Evolutionary conservation across 2,113 vertebrate genomes (phyloP), one percentile per base, ranked within the genome.

Genomic region (Regulus satrapa): DNA sequence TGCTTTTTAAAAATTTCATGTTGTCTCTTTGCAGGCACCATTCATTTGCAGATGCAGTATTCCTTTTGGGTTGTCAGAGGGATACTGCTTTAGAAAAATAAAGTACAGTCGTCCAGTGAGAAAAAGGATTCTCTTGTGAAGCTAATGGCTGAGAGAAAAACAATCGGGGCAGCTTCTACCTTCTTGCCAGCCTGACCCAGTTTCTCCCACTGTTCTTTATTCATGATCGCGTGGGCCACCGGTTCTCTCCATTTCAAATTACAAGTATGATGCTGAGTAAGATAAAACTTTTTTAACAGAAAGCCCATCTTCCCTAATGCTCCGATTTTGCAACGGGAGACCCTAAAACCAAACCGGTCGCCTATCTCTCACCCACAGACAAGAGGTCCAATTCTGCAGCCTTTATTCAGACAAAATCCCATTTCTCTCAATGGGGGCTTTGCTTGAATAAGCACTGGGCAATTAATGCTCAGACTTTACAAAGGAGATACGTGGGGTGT

Each of bases 11-110:
- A 97, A 97, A 95, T 54, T 68, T 77, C 89, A 72, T 95, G 94
- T 95, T 96, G 97, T 97, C 97, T 98, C 95, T 97, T 97, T 95
- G 91, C 96, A 96, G 96, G 96, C 94, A 13, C 92, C 84, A 94
- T 97, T 96, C 94, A 97, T 83, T 95, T 97, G 89, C 95, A 97
- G 96, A 97, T 89, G 95, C 94, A 64, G 82, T 41, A 72, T 61
- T 85, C 85, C 73, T 91, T 97, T 96, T 96, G 10, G 92, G 91
- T 90, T 97, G 95, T 97, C 97, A 97, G 92, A 96, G 96, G 96
- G 95, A 96, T 95, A 92, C 95, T 96, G 96, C 95, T 86, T 96
- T 89, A 91, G 94, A 95, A 94, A 95, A 91, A 92, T 93, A 94
- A 96, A 96, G 95, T 94, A 86, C 94, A 92, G 88, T 87, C 63